Evolutionary conservation across 2,113 vertebrate species (phyloP), one percentile per base, ranked within the genome.

Genomic region (Chionomys nivalis): DNA sequence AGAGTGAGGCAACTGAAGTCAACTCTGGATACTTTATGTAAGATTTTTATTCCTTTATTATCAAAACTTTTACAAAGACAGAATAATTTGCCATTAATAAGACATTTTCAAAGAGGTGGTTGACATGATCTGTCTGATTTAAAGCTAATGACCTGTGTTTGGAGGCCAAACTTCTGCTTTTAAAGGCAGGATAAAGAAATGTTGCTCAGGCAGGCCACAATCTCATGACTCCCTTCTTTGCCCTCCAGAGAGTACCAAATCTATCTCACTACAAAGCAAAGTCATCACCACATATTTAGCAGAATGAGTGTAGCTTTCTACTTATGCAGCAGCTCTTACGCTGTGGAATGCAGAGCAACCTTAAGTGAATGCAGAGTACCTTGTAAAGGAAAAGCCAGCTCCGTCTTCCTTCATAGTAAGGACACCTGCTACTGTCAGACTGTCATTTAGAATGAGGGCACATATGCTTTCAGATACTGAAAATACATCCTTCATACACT

Each of bases 11-110:
- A 92, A 82, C 23, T 90, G 66, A 91, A 94, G 86, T 86, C 85
- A n/a, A 94, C 72, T 68, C 52, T 73, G 47, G 76, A 73, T 52
- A 68, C 61, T 87, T 94, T 49, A 91, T 23, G 7, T 89, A 44
- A 91, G 19, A 61, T 66, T 95, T 91, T 65, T 86, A 73, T 77
- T 39, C 52, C 61, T 83, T 78, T 68, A 73, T n/a, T 88, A 68
- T 58, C 10, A 68, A 79, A 73, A 89, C 31, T 75, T 96, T 82
- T 82, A 68, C 12, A 83, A 78, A 90, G 52, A 72, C 78, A 14
- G 44, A 87, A 87, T 44, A 94, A 93, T 85, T 92, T 92, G 7
- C 4, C 70, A 77, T 87, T 94, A 79, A 86, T 83, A 82, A 65
- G 72, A 75, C 28, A 58, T 85, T 49, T 73, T 87, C 31, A 36